Conservation (phyloP, 2,797 vertebrate species). For the Spondyliosoma cantharus region DNA sequence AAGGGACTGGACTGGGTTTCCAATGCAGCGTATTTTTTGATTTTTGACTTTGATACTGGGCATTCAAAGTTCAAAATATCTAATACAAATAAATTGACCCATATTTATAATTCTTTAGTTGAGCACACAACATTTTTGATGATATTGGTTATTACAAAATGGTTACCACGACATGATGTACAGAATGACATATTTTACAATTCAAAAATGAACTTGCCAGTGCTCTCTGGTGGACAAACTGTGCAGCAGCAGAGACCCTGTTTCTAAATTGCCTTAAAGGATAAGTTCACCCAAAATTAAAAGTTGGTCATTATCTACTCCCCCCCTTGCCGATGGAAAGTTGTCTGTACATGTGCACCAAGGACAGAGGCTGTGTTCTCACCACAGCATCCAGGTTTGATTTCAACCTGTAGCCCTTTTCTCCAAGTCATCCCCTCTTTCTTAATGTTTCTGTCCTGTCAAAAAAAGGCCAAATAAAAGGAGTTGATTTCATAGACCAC, state of each 20-base stretch:
- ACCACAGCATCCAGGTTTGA: no score
- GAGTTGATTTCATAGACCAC: no score
- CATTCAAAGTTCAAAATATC: not conserved
- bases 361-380: no score
- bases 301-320: no score
- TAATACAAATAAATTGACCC: not conserved
- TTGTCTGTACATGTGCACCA: no score
- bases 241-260: not conserved
- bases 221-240: slow-evolving; percentile 35
- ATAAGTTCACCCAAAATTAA: no score
- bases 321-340: no score
- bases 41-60: not conserved
- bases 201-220: not conserved
- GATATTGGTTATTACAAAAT: not conserved
- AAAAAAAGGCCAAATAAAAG: no score
- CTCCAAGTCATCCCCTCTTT: no score
- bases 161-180: not conserved
- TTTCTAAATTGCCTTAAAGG: not conserved
- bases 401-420: no score
- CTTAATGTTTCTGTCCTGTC: no score
- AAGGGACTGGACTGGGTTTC: not conserved
- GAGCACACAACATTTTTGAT: not conserved
- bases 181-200: not conserved
- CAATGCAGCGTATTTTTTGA: not conserved
- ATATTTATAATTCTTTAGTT: no score